phyloP scores from a whole-genome alignment of 23 tunicate species.

The Corella eumyota region DNA sequence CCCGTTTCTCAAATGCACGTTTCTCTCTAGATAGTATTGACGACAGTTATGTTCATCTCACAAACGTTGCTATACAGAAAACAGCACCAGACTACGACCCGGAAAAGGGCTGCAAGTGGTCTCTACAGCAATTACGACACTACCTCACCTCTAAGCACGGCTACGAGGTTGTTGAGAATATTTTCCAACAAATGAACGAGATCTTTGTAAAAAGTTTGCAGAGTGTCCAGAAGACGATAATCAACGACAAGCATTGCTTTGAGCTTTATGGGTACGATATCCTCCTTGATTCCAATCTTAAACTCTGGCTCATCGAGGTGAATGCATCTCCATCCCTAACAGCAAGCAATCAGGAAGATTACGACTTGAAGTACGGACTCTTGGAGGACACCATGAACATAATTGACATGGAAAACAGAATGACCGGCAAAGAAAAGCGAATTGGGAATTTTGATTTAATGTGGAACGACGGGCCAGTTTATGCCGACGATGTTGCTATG shows the following conservation, averaged over 20 bases:
- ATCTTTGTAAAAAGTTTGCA: constrained; percentile 86
- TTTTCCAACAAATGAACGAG: constrained; percentile 85
- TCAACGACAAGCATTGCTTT: constrained; percentile 97
- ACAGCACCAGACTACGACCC: constrained; percentile 98
- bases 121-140: constrained; percentile 74
- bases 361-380: constrained; percentile 71
- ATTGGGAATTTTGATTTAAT: constrained; percentile 82
- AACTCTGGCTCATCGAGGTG: constrained; percentile 92
- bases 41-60: constrained; percentile 91
- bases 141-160: constrained; percentile 87
- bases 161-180: constrained; percentile 32
- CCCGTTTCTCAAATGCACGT: constrained; percentile 80
- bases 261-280: constrained; percentile 96
- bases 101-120: constrained; percentile 95
- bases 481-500: constrained; percentile 57
- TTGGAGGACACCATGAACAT: constrained; percentile 78
- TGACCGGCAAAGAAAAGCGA: constrained; percentile 75
- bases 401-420: constrained; percentile 80
- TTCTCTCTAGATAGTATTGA: constrained; percentile 92
- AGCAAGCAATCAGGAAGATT: constrained; percentile 89
- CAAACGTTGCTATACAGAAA: constrained; percentile 93
- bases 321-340: constrained; percentile 95
- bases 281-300: constrained; percentile 64
- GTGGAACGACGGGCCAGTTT: constrained; percentile 94
- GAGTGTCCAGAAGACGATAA: constrained; percentile 85